Conservation (phyloP, 1,140 invertebrate genomes). For the Pseudomyrmex cubaensis region DNA sequence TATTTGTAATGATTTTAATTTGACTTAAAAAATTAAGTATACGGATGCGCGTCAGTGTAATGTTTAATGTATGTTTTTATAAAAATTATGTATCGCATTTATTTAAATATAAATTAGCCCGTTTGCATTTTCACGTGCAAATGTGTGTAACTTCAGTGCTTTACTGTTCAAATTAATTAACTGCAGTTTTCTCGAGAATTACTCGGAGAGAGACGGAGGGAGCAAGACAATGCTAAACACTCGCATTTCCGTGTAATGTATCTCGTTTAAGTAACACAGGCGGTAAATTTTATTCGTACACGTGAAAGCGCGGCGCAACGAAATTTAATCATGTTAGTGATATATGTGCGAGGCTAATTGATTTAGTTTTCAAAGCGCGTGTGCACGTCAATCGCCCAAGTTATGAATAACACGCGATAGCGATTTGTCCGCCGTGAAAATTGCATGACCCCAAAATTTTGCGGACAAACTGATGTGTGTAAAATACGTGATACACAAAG, state of each 20-base stretch:
- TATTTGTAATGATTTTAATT: too few relatives aligned
- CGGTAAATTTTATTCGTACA: conserved; percentile 22
- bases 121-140: background rate
- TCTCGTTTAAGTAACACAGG: conserved; percentile 29
- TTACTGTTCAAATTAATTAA: conserved; percentile 20
- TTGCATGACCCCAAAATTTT: conserved; percentile 30
- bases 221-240: conserved; percentile 5
- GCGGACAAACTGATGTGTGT: conserved; percentile 17
- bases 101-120: background rate
- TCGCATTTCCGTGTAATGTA: conserved; percentile 7
- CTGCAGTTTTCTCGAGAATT: background rate
- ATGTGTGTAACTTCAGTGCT: conserved; percentile 5
- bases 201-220: background rate
- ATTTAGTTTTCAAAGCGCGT: conserved; percentile 37
- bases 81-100: too few relatives aligned
- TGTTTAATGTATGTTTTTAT: too few relatives aligned
- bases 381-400: background rate
- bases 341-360: conserved; percentile 5
- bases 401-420: conserved; percentile 52
- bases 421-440: conserved; percentile 16
- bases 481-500: conserved; percentile 31
- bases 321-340: conserved; percentile 46
- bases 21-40: too few relatives aligned
- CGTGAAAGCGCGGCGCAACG: background rate
- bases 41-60: too few relatives aligned